Percentiles rank a stretch among this genome's conserved stretches.
Evolutionary conservation across 2,797 vertebrate species (phyloP).

Genomic region (Neopelma chrysocephalum): DNA sequence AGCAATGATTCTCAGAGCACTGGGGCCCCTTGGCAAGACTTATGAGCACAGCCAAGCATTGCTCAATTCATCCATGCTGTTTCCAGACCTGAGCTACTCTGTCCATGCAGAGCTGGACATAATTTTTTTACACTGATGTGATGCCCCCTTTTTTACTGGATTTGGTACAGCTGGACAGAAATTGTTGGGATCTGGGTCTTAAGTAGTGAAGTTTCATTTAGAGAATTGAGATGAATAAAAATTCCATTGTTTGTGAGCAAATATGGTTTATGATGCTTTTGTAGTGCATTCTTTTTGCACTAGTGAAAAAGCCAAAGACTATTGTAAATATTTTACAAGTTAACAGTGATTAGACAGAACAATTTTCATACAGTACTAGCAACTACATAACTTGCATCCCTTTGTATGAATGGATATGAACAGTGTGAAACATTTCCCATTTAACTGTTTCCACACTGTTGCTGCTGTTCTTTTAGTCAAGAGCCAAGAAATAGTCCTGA

Average conservation of each 20-base stretch:
- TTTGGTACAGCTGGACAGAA: neutral
- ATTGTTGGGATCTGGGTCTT: neutral
- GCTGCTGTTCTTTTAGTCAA: neutral
- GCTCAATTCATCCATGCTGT: neutral
- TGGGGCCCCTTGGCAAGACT: neutral
- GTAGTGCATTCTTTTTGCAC: neutral
- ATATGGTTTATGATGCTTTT: neutral
- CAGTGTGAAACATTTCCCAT: neutral
- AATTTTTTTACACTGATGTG: neutral
- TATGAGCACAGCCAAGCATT: neutral
- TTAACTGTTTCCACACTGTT: neutral
- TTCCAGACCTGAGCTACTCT: neutral
- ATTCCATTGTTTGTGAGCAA: neutral
- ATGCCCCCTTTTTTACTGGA: neutral
- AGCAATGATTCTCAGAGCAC: neutral
- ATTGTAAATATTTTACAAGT: neutral
- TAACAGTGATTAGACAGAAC: neutral
- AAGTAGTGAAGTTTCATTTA: neutral
- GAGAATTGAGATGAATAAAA: neutral
- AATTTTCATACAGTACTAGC: neutral
- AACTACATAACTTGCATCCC: neutral
- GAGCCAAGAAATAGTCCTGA: neutral
- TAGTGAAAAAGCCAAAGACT: neutral
- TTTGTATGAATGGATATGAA: neutral
- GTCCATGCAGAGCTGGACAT: neutral